Evolutionary conservation across 1,140 invertebrate species (phyloP), one percentile per base, ranked within the genome.

Genomic region (Pogonus chalceus): DNA sequence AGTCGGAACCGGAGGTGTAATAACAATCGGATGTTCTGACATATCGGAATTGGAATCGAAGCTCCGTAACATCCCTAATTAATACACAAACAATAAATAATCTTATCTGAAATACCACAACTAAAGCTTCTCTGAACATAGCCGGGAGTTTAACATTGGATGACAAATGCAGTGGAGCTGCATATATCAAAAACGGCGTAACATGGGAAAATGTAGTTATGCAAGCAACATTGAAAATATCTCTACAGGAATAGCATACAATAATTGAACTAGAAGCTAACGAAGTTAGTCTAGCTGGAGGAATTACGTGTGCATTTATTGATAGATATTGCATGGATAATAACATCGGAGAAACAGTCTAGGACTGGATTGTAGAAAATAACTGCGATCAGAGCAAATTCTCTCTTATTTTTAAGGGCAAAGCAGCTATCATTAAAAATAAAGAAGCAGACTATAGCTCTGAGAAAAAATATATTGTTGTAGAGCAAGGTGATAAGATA

Each of bases 271-370:
- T 52, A 23, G 54, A 52, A 4, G 20, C 47, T 3, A 49, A 56
- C 37, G 31, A 56, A 39, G 23, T 56, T 24, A 52, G 22, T n/a
- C 26, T 56, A 43, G 7, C 14, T 12, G 50, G 54, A 23, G 54
- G 54, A 12, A 24, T 56, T 14, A 37, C 22, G 10, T 55, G 54
- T 23, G 16, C 50, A 23, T 56, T 52, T 20, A 12, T 56, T 12
- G 20, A 20, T 16, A 39, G 37, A 37, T 56, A 56, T 43, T 55
- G 54, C 23, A 51, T 55, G 20, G 54, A 55, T 37, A 35, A 23
- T 2, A 22, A 23, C 3, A 4, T 46, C 20, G 54, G 50, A 23
- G 54, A 56, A 43, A 23, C 37, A 3, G 26, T 46, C n/a, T 56
- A 37, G 54, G 31, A 43, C 37, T 12, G 20, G n/a, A n/a, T n/a